phyloP scores from a whole-genome alignment of 2,888 invertebrate genomes.

The Agrenia bidenticulata region DNA sequence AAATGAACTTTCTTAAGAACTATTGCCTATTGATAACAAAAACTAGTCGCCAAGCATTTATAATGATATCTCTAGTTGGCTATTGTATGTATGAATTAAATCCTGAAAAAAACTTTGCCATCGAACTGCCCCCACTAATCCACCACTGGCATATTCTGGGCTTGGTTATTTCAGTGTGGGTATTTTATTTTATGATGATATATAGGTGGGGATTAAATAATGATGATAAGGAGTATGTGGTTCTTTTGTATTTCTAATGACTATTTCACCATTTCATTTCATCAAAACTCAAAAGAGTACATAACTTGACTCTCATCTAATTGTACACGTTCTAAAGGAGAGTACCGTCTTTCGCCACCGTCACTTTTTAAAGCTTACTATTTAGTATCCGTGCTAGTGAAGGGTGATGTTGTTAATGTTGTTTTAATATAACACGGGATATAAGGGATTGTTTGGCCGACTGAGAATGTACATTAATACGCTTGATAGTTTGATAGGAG shows the following conservation, averaged over 20 bases:
- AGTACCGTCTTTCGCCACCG: neutral
- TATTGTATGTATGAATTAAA: conserved; percentile 20
- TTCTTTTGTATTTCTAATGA: conserved; percentile 6
- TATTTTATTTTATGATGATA: too few relatives aligned
- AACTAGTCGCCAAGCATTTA: conserved; percentile 43
- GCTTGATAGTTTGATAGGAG: neutral
- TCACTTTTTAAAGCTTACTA: neutral
- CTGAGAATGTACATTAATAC: too few relatives aligned
- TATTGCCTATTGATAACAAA: conserved; percentile 25
- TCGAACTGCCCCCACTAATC: too few relatives aligned
- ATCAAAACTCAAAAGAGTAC: neutral
- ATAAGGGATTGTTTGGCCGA: neutral
- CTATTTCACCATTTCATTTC: conserved; percentile 6
- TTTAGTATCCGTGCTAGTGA: neutral
- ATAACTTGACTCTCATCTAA: conserved; percentile 20
- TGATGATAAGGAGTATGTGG: conserved; percentile 6
- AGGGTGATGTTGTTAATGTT: neutral
- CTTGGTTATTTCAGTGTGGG: too few relatives aligned
- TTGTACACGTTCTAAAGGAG: conserved; percentile 15
- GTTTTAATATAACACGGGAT: neutral
- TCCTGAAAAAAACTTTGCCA: neutral
- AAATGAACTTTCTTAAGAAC: too few relatives aligned
- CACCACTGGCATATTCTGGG: too few relatives aligned
- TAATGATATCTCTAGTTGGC: conserved; percentile 37
- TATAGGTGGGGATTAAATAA: neutral